Conservation (phyloP, 2,888 invertebrate genomes). For the Campopleginae sp. region DNA sequence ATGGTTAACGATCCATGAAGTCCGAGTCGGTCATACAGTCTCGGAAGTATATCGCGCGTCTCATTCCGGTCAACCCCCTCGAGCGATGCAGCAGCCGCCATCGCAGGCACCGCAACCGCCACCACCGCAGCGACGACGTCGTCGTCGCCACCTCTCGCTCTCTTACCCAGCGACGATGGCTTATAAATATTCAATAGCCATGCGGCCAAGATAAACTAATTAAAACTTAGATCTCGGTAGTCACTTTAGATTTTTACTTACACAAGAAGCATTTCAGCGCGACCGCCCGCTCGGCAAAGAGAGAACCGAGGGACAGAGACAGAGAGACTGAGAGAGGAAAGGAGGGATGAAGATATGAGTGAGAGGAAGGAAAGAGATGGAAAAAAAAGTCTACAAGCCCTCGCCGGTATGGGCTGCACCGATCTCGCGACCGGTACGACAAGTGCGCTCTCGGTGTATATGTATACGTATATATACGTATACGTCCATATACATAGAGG, state of each 20-base stretch:
- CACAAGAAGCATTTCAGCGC: slow-evolving; percentile 84
- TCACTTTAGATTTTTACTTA: slow-evolving; percentile 85
- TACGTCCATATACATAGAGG: slow-evolving; percentile 11
- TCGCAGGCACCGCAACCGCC: slow-evolving; percentile 63
- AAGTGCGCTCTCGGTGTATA: slow-evolving; percentile 57
- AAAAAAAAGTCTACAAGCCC: slow-evolving; percentile 82
- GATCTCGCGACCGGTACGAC: slow-evolving; percentile 62
- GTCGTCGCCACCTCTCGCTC: slow-evolving; percentile 65
- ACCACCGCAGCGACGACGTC: slow-evolving; percentile 62
- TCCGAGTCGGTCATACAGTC: slow-evolving; percentile 32
- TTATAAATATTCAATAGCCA: slow-evolving; percentile 85
- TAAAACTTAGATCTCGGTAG: slow-evolving; percentile 85
- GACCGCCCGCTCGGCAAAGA: slow-evolving; percentile 74
- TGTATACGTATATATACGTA: slow-evolving; percentile 23
- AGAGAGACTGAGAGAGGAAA: slow-evolving; percentile 34
- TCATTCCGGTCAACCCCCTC: slow-evolving; percentile 64
- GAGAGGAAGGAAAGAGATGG: slow-evolving; percentile 26
- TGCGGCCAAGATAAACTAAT: slow-evolving; percentile 85
- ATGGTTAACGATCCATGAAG: slow-evolving; percentile 20
- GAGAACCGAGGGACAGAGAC: slow-evolving; percentile 32
- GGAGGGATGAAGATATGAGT: slow-evolving; percentile 40
- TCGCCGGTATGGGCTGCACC: slow-evolving; percentile 54
- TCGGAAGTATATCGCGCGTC: slow-evolving; percentile 56
- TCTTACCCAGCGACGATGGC: slow-evolving; percentile 75
- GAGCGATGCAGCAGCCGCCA: slow-evolving; percentile 61